Conservation (phyloP, 2,888 invertebrate species). For the Auanema freiburgensis region DNA sequence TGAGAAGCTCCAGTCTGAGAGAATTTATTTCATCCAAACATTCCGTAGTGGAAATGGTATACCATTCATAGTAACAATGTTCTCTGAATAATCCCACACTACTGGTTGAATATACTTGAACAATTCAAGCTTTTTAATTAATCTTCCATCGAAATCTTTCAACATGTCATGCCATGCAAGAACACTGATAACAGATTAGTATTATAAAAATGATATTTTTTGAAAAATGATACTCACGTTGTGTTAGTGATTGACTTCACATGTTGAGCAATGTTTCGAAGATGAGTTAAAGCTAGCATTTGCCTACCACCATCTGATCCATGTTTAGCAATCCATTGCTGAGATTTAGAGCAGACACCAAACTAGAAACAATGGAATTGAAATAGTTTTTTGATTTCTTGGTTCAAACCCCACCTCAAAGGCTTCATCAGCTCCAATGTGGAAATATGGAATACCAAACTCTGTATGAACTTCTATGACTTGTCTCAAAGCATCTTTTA, state of each 20-base stretch:
- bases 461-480: slow-evolving; percentile 66
- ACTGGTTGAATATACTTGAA: slow-evolving; percentile 54
- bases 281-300: slow-evolving; percentile 50
- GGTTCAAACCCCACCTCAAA: slow-evolving; percentile 34
- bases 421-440: slow-evolving; percentile 69
- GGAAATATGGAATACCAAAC: slow-evolving; percentile 71
- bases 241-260: slow-evolving; percentile 25
- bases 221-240: slow-evolving; percentile 20
- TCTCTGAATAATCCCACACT: slow-evolving; percentile 57
- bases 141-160: slow-evolving; percentile 65
- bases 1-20: slow-evolving; percentile 44
- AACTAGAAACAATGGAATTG: slow-evolving; percentile 35
- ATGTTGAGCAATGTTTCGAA: slow-evolving; percentile 44
- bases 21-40: slow-evolving; percentile 1
- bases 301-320: slow-evolving; percentile 31
- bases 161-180: slow-evolving; percentile 86
- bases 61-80: slow-evolving; percentile 49
- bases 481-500: slow-evolving; percentile 65
- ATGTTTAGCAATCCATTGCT: slow-evolving; percentile 46
- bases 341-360: slow-evolving; percentile 55
- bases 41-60: neutral
- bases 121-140: slow-evolving; percentile 37
- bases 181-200: slow-evolving; percentile 62
- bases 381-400: neutral
- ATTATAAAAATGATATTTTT: neutral